Evolutionary conservation across 1,140 invertebrate genomes (phyloP), one percentile per base, ranked within the genome.

Genomic region (Amphibalanus amphitrite): DNA sequence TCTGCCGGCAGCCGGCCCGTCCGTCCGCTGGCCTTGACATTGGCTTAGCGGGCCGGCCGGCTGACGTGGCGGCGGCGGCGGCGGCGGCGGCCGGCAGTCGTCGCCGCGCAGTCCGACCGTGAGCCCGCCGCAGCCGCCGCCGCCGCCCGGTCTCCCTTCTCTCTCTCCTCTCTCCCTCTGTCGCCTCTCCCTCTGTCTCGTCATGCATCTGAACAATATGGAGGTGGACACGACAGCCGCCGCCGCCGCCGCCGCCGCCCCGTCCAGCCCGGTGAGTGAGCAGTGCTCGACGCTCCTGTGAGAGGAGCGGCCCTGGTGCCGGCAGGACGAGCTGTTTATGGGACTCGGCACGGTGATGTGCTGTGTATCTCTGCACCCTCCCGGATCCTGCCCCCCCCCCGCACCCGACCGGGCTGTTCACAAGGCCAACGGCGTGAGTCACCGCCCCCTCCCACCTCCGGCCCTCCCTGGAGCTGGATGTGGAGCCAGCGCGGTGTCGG

Each of bases 81-180:
- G 33, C 15, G 33, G 33, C 33, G 33, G 33, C 33, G 33, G 33
- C 33, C 4, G 33, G 10, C 47, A 59, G 47, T 59, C 20, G 47
- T 20, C 47, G 20, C 47, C 59, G 64, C 69, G 47, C 73, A 29
- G 69, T 38, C 47, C 6, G 13, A 1, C 72, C 64, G 69, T 17
- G 25, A 47, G 28, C 47, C 47, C 33, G 33, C 13, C 23, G 47
- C 47, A 8, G 47, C 47, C 47, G 47, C 47, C 20, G 47, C 47
- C 47, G 10, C 47, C 47, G 47, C 20, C 13, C 47, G 47, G 10
- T 59, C 13, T 23, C 47, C 47, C 20, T 59, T 20, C 47, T 59
- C 47, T 13, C 47, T 13, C 20, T 59, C 47, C 23, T 20, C 47
- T 59, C 47, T 23, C 13, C 47, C 47, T 59, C 47, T 59, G 47